These are phyloP conservation scores for Rhinolophus ferrumequinum DNA, from an alignment of 2,113 vertebrate genomes.

Conservation along the genomic window DNA sequence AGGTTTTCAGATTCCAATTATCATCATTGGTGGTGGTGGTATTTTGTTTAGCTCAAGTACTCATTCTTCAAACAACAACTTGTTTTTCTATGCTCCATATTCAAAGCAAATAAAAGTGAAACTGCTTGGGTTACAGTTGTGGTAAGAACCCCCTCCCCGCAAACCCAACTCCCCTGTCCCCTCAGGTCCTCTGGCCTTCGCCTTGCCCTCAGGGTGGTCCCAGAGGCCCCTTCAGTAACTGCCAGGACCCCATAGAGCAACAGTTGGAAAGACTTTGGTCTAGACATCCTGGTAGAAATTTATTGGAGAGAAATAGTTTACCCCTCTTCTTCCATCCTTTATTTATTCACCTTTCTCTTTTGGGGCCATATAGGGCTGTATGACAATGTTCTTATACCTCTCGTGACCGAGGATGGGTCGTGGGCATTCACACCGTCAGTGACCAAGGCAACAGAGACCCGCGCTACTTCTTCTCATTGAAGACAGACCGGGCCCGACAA, in stretches of 20 bases:
- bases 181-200: not conserved
- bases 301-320: conserved; percentile 55
- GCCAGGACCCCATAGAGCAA: not conserved
- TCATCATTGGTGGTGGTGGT: not conserved
- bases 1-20: not conserved
- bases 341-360: conserved; percentile 86
- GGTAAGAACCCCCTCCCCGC: not conserved
- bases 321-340: conserved; percentile 53
- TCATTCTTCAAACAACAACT: not conserved
- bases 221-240: conserved; percentile 30
- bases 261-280: not conserved
- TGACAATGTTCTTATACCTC: conserved; percentile 99
- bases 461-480: conserved; percentile 99
- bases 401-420: conserved; percentile 97
- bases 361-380: conserved; percentile 92
- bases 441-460: conserved; percentile 96
- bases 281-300: not conserved
- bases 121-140: not conserved
- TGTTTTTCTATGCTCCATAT: not conserved
- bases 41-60: not conserved
- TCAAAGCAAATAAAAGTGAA: not conserved
- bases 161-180: not conserved
- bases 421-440: conserved; percentile 95
- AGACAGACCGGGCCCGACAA: conserved; percentile 98
- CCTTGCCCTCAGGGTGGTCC: not conserved